Percentiles rank a stretch among this genome's conserved stretches.
Evolutionary conservation across 2,113 vertebrate species (phyloP).

Genomic region (Larimichthys polyactis): DNA sequence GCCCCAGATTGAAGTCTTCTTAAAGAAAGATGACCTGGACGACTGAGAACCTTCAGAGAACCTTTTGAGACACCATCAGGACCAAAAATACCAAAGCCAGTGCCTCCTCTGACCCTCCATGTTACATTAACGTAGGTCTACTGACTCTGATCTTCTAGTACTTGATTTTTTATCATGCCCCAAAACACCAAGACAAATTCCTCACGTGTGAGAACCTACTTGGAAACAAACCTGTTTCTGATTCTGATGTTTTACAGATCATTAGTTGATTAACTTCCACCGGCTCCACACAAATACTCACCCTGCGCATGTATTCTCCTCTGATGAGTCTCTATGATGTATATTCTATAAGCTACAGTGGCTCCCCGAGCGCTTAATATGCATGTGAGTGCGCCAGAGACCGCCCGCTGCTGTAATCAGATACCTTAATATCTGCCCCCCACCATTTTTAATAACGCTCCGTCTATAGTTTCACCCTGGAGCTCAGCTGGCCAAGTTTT

Average conservation of each 20-base stretch:
- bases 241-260: background rate
- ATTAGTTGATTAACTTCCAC: background rate
- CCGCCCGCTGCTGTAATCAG: constrained; percentile 63
- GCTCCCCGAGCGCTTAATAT: constrained; percentile 31
- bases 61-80: too few species aligned
- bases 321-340: constrained; percentile 25
- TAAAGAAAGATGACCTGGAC: too few species aligned
- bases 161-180: too few species aligned
- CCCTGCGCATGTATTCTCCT: constrained; percentile 17
- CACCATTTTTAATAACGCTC: constrained; percentile 53
- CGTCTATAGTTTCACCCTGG: constrained; percentile 51
- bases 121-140: too few species aligned
- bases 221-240: too few species aligned
- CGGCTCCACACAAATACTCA: constrained; percentile 25
- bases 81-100: too few species aligned
- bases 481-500: constrained; percentile 42
- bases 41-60: too few species aligned
- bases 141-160: too few species aligned
- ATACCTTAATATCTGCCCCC: constrained; percentile 36
- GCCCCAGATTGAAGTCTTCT: too few species aligned
- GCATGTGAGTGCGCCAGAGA: constrained; percentile 16
- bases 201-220: too few species aligned
- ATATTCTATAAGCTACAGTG: constrained; percentile 46
- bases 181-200: too few species aligned
- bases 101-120: too few species aligned